These are phyloP conservation scores for Scaptomyza graminum DNA, from an alignment of 1,140 invertebrate species.

Conservation along the genomic window DNA sequence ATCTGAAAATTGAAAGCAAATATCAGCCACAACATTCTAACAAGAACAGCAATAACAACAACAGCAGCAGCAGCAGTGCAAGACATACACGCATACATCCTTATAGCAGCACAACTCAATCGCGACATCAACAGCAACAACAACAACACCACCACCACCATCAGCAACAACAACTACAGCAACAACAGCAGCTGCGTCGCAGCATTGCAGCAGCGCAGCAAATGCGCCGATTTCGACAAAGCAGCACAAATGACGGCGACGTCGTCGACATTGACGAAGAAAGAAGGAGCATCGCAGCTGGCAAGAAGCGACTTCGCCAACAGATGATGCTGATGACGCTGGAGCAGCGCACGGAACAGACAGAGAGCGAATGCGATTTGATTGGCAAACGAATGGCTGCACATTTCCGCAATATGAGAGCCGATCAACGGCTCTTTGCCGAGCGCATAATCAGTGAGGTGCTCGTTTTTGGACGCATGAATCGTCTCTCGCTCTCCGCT, in stretches of 20 bases:
- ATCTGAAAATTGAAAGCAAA: slow-evolving; percentile 29
- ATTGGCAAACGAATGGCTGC: slow-evolving; percentile 66
- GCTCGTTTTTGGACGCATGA: slow-evolving; percentile 64
- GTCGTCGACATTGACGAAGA: slow-evolving; percentile 12
- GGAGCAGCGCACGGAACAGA: slow-evolving; percentile 17
- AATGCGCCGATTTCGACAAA: slow-evolving; percentile 14
- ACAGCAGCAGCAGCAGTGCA: background rate
- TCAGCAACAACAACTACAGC: background rate
- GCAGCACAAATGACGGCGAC: slow-evolving; percentile 25
- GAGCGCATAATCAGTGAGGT: slow-evolving; percentile 70
- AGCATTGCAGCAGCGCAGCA: background rate
- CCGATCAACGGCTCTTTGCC: slow-evolving; percentile 63
- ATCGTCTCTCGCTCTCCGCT: slow-evolving; percentile 55
- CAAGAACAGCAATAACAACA: slow-evolving; percentile 8
- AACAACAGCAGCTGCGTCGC: background rate
- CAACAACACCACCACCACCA: background rate
- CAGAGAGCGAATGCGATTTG: slow-evolving; percentile 60
- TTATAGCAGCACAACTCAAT: slow-evolving; percentile 16
- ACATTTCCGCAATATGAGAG: slow-evolving; percentile 69
- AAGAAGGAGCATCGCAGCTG: background rate
- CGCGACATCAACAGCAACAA: slow-evolving; percentile 1
- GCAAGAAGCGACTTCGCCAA: slow-evolving; percentile 30
- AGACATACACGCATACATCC: slow-evolving; percentile 18
- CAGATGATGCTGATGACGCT: background rate
- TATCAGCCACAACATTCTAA: slow-evolving; percentile 21